A percentile compares a stretch with the other conserved stretches of the same genome.
Evolutionary conservation across 2,888 invertebrate genomes (phyloP).

Genomic region (Aproaerema taeniolella): DNA sequence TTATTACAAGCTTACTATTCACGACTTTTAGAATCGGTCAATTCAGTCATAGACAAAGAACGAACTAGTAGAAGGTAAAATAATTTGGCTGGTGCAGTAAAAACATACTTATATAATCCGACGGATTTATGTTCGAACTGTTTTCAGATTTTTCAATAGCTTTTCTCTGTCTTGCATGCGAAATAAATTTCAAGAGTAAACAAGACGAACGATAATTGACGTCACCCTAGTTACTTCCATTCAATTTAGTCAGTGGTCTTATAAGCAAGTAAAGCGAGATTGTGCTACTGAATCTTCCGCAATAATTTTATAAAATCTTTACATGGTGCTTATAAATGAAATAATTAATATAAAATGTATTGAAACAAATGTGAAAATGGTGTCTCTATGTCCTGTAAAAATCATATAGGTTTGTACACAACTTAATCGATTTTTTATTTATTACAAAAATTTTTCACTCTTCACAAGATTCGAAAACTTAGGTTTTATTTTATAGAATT

Average conservation of each 20-base stretch:
- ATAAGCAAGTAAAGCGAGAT: conserved; percentile 6
- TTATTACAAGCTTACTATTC: no score
- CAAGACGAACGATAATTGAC: conserved; percentile 4
- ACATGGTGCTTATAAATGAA: conserved; percentile 6
- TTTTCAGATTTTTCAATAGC: no score
- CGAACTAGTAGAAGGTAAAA: no score
- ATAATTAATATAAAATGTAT: conserved; percentile 10
- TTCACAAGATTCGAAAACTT: no score
- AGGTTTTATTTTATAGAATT: no score
- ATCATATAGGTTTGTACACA: conserved; percentile 40
- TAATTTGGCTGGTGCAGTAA: no score
- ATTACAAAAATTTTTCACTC: conserved; percentile 11
- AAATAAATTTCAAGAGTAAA: no score
- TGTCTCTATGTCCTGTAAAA: conserved; percentile 37
- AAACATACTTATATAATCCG: no score
- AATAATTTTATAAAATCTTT: conserved; percentile 3
- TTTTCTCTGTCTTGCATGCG: no score
- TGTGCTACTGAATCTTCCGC: conserved; percentile 1
- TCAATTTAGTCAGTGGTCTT: conserved; percentile 5
- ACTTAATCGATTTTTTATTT: conserved; percentile 38
- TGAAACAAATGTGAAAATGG: conserved; percentile 29
- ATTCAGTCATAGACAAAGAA: no score
- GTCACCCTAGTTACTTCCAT: background rate
- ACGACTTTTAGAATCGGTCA: no score
- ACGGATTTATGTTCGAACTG: no score